A percentile compares a stretch with the other conserved stretches of the same genome.
These are phyloP conservation scores for Caenorhabditis sp. DNA, from an alignment of 2,888 invertebrate genomes.

Conservation along the genomic window DNA sequence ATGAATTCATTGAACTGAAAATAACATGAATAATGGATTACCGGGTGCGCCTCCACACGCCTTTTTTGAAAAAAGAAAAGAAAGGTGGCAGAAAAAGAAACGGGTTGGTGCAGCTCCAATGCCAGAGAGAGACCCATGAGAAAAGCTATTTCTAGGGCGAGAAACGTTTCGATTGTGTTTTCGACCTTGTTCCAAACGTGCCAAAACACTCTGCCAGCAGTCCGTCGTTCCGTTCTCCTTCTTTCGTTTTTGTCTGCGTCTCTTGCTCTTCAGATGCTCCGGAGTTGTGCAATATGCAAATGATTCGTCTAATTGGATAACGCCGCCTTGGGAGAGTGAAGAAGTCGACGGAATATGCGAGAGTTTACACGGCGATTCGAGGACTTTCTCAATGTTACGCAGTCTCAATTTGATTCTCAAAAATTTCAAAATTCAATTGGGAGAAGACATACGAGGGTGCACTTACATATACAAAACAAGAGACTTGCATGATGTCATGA, in stretches of 20 bases:
- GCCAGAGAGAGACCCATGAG: neutral
- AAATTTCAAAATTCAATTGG: slow-evolving; percentile 28
- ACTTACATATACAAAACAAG: slow-evolving; percentile 16
- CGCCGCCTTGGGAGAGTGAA: neutral
- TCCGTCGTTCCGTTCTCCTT: slow-evolving; percentile 52
- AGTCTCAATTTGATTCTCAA: slow-evolving; percentile 21
- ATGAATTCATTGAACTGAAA: slow-evolving; percentile 61
- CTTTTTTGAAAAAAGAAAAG: slow-evolving; percentile 1
- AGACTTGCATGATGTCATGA: slow-evolving; percentile 22
- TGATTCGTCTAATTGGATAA: slow-evolving; percentile 53
- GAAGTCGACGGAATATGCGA: slow-evolving; percentile 14
- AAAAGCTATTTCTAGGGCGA: slow-evolving; percentile 2
- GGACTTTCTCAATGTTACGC: slow-evolving; percentile 8
- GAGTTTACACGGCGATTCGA: slow-evolving; percentile 6
- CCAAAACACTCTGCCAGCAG: slow-evolving; percentile 52
- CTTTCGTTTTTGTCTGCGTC: slow-evolving; percentile 38
- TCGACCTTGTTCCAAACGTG: slow-evolving; percentile 29
- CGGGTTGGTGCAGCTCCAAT: neutral
- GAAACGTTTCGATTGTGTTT: slow-evolving; percentile 21
- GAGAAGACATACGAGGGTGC: slow-evolving; percentile 4
- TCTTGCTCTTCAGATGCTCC: slow-evolving; percentile 18
- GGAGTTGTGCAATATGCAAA: slow-evolving; percentile 50
- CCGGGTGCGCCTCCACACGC: slow-evolving; percentile 18
- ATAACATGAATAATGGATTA: slow-evolving; percentile 57
- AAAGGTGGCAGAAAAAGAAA: neutral